Evolutionary conservation across 92 coral and sea anemone species (phyloP), one percentile per base, ranked within the genome.

Genomic region (Heliopora coerulea): DNA sequence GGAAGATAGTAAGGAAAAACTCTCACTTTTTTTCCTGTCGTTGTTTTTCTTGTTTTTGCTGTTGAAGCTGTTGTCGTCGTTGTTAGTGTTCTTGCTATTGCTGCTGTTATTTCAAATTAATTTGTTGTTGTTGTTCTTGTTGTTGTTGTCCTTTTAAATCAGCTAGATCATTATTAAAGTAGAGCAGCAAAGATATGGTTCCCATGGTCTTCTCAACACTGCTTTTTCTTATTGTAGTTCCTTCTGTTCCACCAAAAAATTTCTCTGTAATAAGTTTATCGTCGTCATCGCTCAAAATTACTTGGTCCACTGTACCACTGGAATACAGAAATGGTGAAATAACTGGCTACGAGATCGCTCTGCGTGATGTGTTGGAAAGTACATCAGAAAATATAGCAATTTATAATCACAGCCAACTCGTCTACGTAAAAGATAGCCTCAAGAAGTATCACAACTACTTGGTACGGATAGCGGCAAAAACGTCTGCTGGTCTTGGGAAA

Each of bases 1-100:
- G 21, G 40, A 61, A 61, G 67, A 61, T 61, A 42, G 67, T 61
- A 61, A 31, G 67, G 42, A 37, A 4, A 37, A 37, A 11, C n/a
- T n/a, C n/a, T n/a, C n/a, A n/a, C n/a, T n/a, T n/a, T n/a, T n/a
- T n/a, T n/a, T n/a, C n/a, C n/a, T n/a, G 11, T 4, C 42, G 42
- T 37, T 37, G 42, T 37, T n/a, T n/a, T n/a, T n/a, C n/a, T n/a
- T 61, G 25, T n/a, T 19, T 3, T 56, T 21, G 30, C 23, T 25
- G 62, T 21, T 24, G 30, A 17, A 17, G 26, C 23, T 56, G 30
- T 21, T 29, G 35, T 15, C 11, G 42, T 37, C 42, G 42, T 37
- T 37, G 42, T 11, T 11, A 11, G 42, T 37, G 4, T 37, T 4
- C 11, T 11, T 11, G 42, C 42, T 37, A 11, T 37, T 37, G 11